Percentiles rank a stretch among this genome's conserved stretches.
These are phyloP conservation scores for Mesoclemmys tuberculata DNA, from an alignment of 2,113 vertebrate genomes.

Conservation along the genomic window DNA sequence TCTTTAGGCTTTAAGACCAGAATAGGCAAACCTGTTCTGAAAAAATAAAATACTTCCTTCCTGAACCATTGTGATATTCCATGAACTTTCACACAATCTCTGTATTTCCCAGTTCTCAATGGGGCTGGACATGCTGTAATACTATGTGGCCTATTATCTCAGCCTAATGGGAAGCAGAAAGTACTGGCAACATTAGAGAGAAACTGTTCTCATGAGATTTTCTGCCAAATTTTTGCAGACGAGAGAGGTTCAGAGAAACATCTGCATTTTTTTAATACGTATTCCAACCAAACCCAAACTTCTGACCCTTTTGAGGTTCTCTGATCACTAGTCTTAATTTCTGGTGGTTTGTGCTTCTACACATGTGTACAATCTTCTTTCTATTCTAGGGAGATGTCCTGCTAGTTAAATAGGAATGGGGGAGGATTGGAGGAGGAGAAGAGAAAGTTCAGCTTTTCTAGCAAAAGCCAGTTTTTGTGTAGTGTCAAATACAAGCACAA, in stretches of 20 bases:
- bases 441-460: background rate
- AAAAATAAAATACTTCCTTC: background rate
- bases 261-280: background rate
- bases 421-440: background rate
- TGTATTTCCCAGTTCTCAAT: background rate
- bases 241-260: background rate
- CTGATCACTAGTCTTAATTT: background rate
- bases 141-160: background rate
- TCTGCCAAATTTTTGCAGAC: background rate
- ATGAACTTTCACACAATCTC: background rate
- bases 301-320: background rate
- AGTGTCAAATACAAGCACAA: background rate
- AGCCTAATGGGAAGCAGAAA: background rate
- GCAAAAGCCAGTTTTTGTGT: background rate
- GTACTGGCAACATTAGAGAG: background rate
- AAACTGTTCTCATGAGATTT: constrained; percentile 1
- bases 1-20: background rate
- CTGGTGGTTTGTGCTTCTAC: background rate
- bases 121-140: background rate
- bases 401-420: background rate
- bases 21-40: background rate
- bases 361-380: background rate
- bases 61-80: background rate
- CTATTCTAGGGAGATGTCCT: background rate
- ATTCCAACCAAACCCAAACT: background rate